Evolutionary conservation across 2,113 vertebrate species (phyloP), one percentile per base, ranked within the genome.

Genomic region (Brachirus orientalis): DNA sequence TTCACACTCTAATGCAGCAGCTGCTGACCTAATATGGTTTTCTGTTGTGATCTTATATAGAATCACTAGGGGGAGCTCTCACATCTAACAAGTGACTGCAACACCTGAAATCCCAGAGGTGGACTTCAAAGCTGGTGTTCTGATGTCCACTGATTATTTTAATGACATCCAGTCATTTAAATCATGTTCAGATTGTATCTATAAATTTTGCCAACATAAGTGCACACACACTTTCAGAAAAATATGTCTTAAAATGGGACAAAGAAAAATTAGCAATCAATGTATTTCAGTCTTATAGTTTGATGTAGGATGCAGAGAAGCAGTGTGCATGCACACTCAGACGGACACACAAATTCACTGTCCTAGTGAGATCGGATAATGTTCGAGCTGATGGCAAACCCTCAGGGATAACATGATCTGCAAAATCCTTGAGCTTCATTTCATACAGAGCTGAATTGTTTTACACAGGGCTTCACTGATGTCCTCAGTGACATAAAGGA

Each of bases 11-110:
- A 35, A 60, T 53, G 36, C 60, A 70, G 36, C 60, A 70, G 57
- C 63, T 61, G 52, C 53, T 75, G 40, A 62, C 54, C 40, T 9
- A 3, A 35, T 28, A 2, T 11, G 20, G n/a, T 43, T 16, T 43
- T 55, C 10, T 10, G 0, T 0, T 72, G 75, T 62, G 5, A 57
- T 75, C 33, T 74, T 13, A 54, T 3, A 14, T 72, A 11, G 56
- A 10, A 59, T 19, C 89, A 88, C 75, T 28, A 89, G 89, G 75
- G 82, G 89, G 90, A 59, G 82, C 82, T 72, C 64, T 86, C 69
- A 83, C 64, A 81, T 87, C 72, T 83, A 47, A 48, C 19, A 84
- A 77, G 17, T 3, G 11, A 52, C 58, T 22, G 11, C 28, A n/a
- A 28, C 0, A 9, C 20, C 45, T 48, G 37, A 40, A 28, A 22